Base-by-base conservation (phyloP, 2,797 vertebrate species). In the Sylvilagus floridanus region DNA sequence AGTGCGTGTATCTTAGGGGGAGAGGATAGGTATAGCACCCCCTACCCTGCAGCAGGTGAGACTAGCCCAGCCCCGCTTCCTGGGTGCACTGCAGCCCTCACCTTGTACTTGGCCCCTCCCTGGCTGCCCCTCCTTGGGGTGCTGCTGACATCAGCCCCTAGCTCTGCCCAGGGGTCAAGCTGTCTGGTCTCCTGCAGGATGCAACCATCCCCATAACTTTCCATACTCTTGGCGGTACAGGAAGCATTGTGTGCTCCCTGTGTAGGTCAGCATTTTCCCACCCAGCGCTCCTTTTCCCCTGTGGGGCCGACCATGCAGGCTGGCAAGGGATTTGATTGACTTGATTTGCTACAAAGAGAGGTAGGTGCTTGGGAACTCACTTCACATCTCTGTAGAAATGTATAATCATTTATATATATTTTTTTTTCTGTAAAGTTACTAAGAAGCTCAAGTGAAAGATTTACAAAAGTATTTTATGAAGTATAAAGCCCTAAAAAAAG, bases 381-480 rank as follows among this genome's bases (percentile, higher is more conserved):
- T 26, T 76, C 57, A 9, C 22, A 13, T 78, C 63, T 87, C 52
- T 37, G 65, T 50, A 68, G 87, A 91, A 72, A 71, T 82, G 65
- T 26, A 62, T 26, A 72, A 52, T 87, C 35, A 83, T 87, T 87
- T 89, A 10, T n/a, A 60, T 68, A 42, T 35, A 35, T 35, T 2
- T 87, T 86, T 37, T 52, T 87, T 86, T 37, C 60, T 57, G 12
- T n/a, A 8, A 81, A 83, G 32, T 69, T 57, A 7, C 17, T 91
- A 52, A 90, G 75, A 16, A 52, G 42, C n/a, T 78, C 63, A 7
- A 69, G 42, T 42, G 50, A 86, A 60, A 35, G 50, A 14, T 71
- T 71, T 77, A 62, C 28, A 37, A 65, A 83, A 84, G 28, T 47
- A 12, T 37, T 83, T 91, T 72, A 37, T 81, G 84, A 93, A 69